Evolutionary conservation across 2,888 invertebrate species (phyloP).

Genomic region (Opisthograptis luteolata): DNA sequence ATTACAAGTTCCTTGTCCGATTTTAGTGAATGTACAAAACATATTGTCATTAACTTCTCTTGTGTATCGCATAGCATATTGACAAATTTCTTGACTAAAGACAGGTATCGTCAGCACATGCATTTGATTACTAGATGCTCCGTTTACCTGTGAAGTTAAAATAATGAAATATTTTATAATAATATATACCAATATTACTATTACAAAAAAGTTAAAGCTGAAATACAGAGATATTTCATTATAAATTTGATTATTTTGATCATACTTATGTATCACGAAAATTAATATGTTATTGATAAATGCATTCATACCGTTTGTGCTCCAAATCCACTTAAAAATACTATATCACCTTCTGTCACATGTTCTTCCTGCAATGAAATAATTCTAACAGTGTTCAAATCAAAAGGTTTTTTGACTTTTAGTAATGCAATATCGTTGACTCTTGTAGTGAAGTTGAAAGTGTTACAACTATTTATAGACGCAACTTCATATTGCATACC

Average conservation of each 20-base stretch:
- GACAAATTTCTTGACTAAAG: conserved; percentile 67
- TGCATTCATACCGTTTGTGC: conserved; percentile 54
- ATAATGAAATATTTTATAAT: not conserved
- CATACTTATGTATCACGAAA: too few relatives aligned
- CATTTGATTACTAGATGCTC: conserved; percentile 59
- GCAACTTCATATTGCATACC: conserved; percentile 53
- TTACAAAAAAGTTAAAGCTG: too few relatives aligned
- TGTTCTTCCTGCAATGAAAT: conserved; percentile 46
- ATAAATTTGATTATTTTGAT: too few relatives aligned
- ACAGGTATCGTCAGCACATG: conserved; percentile 60
- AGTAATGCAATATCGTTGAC: conserved; percentile 69
- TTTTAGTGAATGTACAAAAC: conserved; percentile 73
- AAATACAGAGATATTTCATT: too few relatives aligned
- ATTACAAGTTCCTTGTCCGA: conserved; percentile 74
- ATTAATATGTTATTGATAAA: too few relatives aligned
- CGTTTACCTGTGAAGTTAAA: conserved; percentile 56
- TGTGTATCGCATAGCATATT: conserved; percentile 70
- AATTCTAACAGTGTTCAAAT: conserved; percentile 48
- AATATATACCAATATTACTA: too few relatives aligned
- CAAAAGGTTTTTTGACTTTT: conserved; percentile 53
- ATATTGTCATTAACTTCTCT: conserved; percentile 60
- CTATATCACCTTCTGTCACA: conserved; percentile 58
- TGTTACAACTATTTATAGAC: conserved; percentile 52
- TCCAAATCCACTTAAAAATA: conserved; percentile 69
- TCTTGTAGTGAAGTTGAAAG: conserved; percentile 53